These are phyloP conservation scores for Silurus asotus DNA, from an alignment of 2,113 vertebrate species.

Conservation along the genomic window DNA sequence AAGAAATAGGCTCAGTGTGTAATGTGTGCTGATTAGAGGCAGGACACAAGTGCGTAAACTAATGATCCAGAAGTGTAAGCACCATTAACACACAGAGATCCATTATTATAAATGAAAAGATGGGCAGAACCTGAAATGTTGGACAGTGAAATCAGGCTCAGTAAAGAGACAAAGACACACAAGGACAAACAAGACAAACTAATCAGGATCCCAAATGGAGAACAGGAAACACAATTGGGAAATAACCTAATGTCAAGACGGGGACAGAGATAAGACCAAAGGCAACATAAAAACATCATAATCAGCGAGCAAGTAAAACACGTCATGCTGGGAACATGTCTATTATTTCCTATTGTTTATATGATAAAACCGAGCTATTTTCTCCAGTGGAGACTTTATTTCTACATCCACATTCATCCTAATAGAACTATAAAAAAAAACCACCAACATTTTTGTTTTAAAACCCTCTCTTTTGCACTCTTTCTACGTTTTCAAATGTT, in stretches of 20 bases:
- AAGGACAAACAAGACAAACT: neutral
- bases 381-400: neutral
- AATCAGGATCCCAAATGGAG: neutral
- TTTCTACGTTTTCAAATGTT: too few species aligned
- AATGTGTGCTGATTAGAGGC: neutral
- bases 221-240: neutral
- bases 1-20: neutral
- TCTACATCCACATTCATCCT: too few species aligned
- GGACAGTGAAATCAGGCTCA: neutral
- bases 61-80: neutral
- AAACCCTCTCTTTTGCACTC: too few species aligned
- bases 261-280: neutral
- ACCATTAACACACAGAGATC: neutral
- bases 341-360: neutral
- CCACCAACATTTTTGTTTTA: too few species aligned
- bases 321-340: neutral
- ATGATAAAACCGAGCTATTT: neutral
- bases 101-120: neutral
- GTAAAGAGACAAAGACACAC: neutral
- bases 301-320: neutral
- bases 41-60: neutral
- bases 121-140: neutral
- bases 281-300: neutral
- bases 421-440: too few species aligned
- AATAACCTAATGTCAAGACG: neutral